Conservation (phyloP, 2,888 invertebrate species). For the Rapana venosa region DNA sequence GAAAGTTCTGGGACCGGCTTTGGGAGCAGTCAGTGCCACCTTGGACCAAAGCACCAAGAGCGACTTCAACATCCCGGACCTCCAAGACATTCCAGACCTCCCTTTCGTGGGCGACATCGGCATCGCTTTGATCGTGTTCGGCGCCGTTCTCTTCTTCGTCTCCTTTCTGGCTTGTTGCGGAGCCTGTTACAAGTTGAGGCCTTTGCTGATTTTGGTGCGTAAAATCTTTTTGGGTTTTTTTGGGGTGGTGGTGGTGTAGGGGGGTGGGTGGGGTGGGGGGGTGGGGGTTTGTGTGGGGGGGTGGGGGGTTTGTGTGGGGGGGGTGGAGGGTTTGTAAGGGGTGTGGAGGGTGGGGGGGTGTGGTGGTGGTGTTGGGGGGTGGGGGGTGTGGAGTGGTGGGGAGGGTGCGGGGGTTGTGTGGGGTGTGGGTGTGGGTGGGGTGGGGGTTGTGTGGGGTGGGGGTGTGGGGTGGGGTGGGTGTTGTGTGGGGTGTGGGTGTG, state of each 20-base stretch:
- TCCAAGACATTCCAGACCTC: background rate
- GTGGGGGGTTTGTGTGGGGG: background rate
- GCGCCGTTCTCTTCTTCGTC: conserved; percentile 24
- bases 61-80: conserved; percentile 30
- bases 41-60: background rate
- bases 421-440: background rate
- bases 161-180: conserved; percentile 37
- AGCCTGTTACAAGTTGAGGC: conserved; percentile 26
- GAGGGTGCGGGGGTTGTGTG: too few relatives aligned
- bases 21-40: background rate
- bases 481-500: too few relatives aligned
- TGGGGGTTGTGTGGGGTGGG: background rate
- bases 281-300: background rate
- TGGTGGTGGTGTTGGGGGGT: too few relatives aligned
- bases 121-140: conserved; percentile 23
- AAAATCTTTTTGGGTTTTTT: background rate
- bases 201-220: conserved; percentile 11
- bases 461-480: background rate
- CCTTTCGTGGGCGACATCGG: conserved; percentile 33
- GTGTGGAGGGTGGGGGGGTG: too few relatives aligned
- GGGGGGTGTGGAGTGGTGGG: too few relatives aligned
- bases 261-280: background rate
- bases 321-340: background rate
- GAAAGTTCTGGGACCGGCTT: background rate
- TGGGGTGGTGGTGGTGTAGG: background rate